Evolutionary conservation across 1,140 invertebrate species (phyloP).

Genomic region (Drosophila littoralis): DNA sequence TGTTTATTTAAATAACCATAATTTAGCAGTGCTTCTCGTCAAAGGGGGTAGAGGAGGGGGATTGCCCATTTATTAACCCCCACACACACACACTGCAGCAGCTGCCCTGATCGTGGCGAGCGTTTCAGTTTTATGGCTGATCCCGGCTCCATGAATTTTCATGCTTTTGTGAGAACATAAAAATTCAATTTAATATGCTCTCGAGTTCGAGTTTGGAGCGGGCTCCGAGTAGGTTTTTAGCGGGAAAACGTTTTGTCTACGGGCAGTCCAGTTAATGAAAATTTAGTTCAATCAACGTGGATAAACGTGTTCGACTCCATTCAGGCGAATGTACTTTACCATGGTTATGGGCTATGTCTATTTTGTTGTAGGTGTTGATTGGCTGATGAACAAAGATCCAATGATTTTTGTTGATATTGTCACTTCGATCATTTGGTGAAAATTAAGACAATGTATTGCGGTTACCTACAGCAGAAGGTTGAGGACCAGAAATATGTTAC

Average conservation of each 20-base stretch:
- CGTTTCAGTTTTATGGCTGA: constrained; percentile 60
- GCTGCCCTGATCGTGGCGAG: constrained; percentile 7
- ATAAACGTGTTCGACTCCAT: constrained; percentile 35
- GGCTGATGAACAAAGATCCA: constrained; percentile 3
- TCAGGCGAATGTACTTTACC: constrained; percentile 22
- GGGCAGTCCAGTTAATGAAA: constrained; percentile 54
- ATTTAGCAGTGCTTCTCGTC: constrained; percentile 55
- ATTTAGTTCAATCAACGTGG: constrained; percentile 56
- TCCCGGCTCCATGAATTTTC: constrained; percentile 63
- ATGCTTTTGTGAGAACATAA: constrained; percentile 74
- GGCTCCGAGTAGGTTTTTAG: constrained; percentile 31
- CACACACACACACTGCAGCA: constrained; percentile 40
- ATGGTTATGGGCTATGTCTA: not conserved
- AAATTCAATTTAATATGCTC: constrained; percentile 80
- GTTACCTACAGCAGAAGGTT: not conserved
- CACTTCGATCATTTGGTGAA: constrained; percentile 16
- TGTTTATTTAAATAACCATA: constrained; percentile 85
- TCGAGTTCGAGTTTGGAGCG: constrained; percentile 23
- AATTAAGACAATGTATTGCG: constrained; percentile 5
- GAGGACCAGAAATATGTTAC: not conserved
- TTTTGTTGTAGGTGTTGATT: constrained; percentile 37
- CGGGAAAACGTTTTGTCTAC: constrained; percentile 72
- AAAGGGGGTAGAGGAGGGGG: not conserved
- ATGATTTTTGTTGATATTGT: constrained; percentile 33
- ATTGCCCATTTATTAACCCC: constrained; percentile 74